These are phyloP conservation scores for Drosophila antonietae DNA, from an alignment of 2,888 invertebrate genomes.

Conservation along the genomic window DNA sequence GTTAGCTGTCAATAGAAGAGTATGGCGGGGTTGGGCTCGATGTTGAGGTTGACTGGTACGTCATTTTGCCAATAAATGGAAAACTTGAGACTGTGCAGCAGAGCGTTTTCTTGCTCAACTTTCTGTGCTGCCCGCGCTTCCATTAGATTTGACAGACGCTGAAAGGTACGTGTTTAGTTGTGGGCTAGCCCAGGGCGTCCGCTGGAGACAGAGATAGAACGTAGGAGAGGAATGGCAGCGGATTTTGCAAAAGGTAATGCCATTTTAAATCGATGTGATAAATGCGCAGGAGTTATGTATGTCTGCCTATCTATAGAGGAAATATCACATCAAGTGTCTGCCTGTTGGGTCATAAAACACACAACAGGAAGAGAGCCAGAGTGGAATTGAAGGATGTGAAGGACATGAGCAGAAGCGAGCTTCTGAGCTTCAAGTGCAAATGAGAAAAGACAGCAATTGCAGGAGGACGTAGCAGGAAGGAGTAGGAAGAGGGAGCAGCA, in stretches of 20 bases:
- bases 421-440: conserved; percentile 63
- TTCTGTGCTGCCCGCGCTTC: conserved; percentile 20
- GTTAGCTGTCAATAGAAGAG: conserved; percentile 39
- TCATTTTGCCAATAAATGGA: conserved; percentile 58
- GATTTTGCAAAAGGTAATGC: conserved; percentile 37
- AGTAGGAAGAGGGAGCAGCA: not conserved
- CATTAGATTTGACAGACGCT: conserved; percentile 62
- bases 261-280: conserved; percentile 48
- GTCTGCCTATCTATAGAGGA: conserved; percentile 55
- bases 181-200: conserved; percentile 19
- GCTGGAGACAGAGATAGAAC: conserved; percentile 2
- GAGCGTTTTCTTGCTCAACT: conserved; percentile 30
- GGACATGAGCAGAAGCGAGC: conserved; percentile 21
- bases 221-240: not conserved
- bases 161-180: conserved; percentile 64
- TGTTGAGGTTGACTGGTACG: conserved; percentile 16
- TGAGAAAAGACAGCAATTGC: conserved; percentile 64
- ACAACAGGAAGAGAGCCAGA: conserved; percentile 35
- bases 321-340: conserved; percentile 63
- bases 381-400: conserved; percentile 23
- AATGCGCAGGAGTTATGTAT: conserved; percentile 38
- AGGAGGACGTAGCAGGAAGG: not conserved
- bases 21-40: not conserved
- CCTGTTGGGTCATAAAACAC: conserved; percentile 55
- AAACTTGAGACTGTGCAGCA: conserved; percentile 33